Conservation (phyloP, 2,888 invertebrate genomes). For the Norana najaformis region DNA sequence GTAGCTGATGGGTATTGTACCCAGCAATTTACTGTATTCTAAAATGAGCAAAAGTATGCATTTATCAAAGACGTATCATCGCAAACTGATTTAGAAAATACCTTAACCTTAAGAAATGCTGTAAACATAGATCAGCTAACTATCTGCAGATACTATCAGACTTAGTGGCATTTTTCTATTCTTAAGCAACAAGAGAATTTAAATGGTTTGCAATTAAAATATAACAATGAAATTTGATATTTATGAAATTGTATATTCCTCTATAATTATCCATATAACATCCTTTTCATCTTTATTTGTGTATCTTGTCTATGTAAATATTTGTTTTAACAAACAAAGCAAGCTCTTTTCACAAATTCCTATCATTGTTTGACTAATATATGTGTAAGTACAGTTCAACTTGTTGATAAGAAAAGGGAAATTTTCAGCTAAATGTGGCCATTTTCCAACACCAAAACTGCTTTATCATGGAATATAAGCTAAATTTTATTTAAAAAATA, state of each 20-base stretch:
- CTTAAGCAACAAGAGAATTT: neutral
- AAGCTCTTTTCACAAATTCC: too few species aligned
- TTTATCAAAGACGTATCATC: neutral
- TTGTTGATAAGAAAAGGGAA: neutral
- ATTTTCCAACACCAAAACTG: neutral
- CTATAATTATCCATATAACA: neutral
- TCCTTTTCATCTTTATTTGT: neutral
- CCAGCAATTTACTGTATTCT: constrained; percentile 69
- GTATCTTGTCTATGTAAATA: too few species aligned
- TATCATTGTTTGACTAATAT: too few species aligned
- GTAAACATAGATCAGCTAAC: too few species aligned
- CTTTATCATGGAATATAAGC: neutral
- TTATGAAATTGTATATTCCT: neutral
- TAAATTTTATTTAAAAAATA: too few species aligned
- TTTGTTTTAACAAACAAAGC: too few species aligned
- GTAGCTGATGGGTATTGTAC: constrained; percentile 76
- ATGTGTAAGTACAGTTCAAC: too few species aligned
- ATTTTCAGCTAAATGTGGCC: too few species aligned
- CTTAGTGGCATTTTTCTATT: neutral
- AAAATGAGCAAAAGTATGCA: neutral
- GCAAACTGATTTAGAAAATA: too few species aligned
- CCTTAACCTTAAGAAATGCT: neutral
- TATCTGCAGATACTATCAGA: neutral
- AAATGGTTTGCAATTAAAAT: neutral
- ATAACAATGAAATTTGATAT: neutral